Evolutionary conservation across 2,888 invertebrate species (phyloP).

Genomic region (Temnothorax unifasciatus): DNA sequence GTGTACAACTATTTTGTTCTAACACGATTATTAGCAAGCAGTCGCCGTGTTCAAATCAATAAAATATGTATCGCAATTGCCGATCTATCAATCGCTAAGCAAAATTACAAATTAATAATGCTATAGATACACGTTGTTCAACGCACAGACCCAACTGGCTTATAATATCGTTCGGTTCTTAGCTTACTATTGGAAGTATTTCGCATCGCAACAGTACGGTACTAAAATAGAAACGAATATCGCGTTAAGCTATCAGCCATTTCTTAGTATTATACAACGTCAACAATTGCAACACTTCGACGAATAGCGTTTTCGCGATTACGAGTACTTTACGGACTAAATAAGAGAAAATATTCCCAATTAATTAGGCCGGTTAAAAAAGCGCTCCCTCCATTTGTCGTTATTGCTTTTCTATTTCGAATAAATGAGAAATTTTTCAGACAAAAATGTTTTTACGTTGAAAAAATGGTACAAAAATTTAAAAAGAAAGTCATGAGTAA

Average conservation of each 20-base stretch:
- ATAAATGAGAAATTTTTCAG: background rate
- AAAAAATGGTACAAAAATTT: background rate
- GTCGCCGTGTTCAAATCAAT: constrained; percentile 3
- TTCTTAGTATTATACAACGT: constrained; percentile 65
- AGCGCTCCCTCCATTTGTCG: background rate
- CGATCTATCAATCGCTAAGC: constrained; percentile 4
- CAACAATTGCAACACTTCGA: constrained; percentile 67
- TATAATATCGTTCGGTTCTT: constrained; percentile 45
- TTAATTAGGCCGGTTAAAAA: constrained; percentile 63
- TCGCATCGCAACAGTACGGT: constrained; percentile 59
- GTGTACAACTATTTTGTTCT: background rate
- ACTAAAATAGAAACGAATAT: constrained; percentile 69
- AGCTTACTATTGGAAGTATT: constrained; percentile 56
- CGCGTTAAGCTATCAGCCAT: constrained; percentile 64
- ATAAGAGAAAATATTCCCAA: constrained; percentile 43
- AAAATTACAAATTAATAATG: constrained; percentile 30
- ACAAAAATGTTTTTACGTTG: background rate
- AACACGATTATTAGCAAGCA: background rate
- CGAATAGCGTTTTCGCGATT: constrained; percentile 51
- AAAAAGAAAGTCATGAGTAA: background rate
- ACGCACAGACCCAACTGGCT: constrained; percentile 35
- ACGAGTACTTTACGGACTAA: constrained; percentile 45
- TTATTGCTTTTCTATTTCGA: constrained; percentile 46
- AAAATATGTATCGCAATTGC: background rate
- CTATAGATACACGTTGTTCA: constrained; percentile 36